Percentiles rank a stretch among this genome's conserved stretches.
These are phyloP conservation scores for Xenops minutus DNA, from an alignment of 2,797 vertebrate species.

Conservation along the genomic window DNA sequence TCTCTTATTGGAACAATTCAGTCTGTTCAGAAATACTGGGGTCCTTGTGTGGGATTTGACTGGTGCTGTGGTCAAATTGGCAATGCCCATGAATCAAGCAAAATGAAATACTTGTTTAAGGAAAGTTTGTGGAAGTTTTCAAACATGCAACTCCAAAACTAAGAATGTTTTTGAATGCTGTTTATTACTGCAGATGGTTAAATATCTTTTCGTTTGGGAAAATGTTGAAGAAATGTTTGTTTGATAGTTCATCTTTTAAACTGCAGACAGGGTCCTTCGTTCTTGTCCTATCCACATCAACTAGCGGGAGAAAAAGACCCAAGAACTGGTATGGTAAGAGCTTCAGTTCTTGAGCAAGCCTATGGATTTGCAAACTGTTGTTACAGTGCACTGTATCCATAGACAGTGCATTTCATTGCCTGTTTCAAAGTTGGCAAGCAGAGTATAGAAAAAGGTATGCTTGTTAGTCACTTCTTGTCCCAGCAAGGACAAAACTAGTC, in stretches of 20 bases:
- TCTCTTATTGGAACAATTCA: not conserved
- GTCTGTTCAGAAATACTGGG: not conserved
- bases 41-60: not conserved
- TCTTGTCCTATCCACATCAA: not conserved
- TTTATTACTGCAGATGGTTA: not conserved
- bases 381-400: not conserved
- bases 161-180: not conserved
- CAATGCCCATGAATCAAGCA: not conserved
- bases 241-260: not conserved
- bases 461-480: not conserved
- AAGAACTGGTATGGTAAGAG: not conserved
- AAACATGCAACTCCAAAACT: not conserved
- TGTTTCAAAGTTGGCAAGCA: not conserved
- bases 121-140: not conserved
- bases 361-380: not conserved
- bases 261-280: not conserved
- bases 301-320: not conserved
- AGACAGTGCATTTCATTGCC: not conserved
- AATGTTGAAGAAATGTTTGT: not conserved
- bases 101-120: not conserved
- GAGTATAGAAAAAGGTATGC: not conserved
- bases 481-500: not conserved
- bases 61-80: not conserved
- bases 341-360: not conserved
- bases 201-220: not conserved